Conservation (phyloP, 1,140 invertebrate species). For the Pentalonia nigronervosa region DNA sequence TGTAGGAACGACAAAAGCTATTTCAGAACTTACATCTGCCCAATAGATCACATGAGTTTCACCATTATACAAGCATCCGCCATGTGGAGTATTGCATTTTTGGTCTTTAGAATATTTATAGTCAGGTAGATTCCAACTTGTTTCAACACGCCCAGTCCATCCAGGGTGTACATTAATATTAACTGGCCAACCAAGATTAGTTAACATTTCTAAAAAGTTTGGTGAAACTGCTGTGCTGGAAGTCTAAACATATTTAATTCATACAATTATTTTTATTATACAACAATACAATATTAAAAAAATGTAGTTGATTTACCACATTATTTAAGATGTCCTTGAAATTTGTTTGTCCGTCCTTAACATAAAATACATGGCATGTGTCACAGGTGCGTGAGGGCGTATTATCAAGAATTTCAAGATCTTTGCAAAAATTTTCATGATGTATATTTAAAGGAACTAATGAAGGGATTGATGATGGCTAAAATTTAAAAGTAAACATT, state of each 20-base stretch:
- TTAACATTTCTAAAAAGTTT: conserved; percentile 81
- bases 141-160: conserved; percentile 83
- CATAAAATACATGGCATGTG: conserved; percentile 95
- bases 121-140: conserved; percentile 59
- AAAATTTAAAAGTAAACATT: background rate
- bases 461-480: conserved; percentile 62
- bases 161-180: conserved; percentile 82
- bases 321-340: conserved; percentile 84
- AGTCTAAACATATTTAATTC: conserved; percentile 62
- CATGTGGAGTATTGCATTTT: conserved; percentile 46
- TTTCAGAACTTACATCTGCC: conserved; percentile 93
- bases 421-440: conserved; percentile 74
- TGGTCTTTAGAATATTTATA: conserved; percentile 17
- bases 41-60: conserved; percentile 85
- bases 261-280: conserved; percentile 57
- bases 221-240: conserved; percentile 68
- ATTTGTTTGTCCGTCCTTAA: conserved; percentile 81
- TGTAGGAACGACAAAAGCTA: conserved; percentile 93
- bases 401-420: conserved; percentile 79
- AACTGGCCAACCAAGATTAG: conserved; percentile 86
- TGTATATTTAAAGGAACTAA: conserved; percentile 81
- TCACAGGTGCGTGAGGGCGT: conserved; percentile 86
- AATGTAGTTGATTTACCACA: conserved; percentile 69
- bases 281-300: conserved; percentile 15
- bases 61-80: conserved; percentile 74